Evolutionary conservation across 2,888 invertebrate species (phyloP).

Genomic region (Nysson spinosus): DNA sequence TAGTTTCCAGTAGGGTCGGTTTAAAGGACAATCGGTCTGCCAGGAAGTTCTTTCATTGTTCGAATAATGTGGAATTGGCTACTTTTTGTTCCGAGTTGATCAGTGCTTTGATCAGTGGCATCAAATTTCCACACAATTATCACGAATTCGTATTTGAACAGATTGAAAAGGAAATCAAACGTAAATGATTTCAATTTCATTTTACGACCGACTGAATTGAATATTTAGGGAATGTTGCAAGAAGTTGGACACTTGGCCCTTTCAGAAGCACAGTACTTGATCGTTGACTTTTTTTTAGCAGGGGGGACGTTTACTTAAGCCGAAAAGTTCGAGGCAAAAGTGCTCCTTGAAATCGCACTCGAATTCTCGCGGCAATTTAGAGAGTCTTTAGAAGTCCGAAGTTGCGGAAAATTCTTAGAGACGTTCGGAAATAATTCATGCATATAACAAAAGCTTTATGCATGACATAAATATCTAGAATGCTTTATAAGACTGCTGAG

Average conservation of each 20-base stretch:
- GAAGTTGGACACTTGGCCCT: too few relatives aligned
- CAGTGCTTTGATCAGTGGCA: constrained; percentile 25
- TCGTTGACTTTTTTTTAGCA: neutral
- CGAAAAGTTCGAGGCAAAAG: neutral
- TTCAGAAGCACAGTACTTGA: neutral
- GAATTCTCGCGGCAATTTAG: constrained; percentile 14
- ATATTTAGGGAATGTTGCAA: too few relatives aligned
- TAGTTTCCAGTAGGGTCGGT: constrained; percentile 57
- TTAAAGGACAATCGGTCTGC: constrained; percentile 46
- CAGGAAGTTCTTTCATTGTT: constrained; percentile 53
- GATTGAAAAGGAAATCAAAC: too few relatives aligned
- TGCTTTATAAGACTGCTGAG: neutral
- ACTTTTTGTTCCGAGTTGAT: constrained; percentile 18
- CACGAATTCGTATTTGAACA: too few relatives aligned
- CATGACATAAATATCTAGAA: neutral
- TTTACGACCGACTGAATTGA: too few relatives aligned
- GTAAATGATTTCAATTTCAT: too few relatives aligned
- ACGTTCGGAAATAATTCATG: neutral
- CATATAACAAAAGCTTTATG: too few relatives aligned
- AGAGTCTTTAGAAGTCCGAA: constrained; percentile 26
- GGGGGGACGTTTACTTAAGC: neutral
- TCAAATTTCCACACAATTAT: too few relatives aligned
- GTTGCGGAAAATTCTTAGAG: constrained; percentile 15
- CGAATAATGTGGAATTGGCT: constrained; percentile 29
- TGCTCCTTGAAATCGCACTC: constrained; percentile 13